phyloP scores from a whole-genome alignment of 1,140 invertebrate genomes.

The Trachymyrmex cornetzi region DNA sequence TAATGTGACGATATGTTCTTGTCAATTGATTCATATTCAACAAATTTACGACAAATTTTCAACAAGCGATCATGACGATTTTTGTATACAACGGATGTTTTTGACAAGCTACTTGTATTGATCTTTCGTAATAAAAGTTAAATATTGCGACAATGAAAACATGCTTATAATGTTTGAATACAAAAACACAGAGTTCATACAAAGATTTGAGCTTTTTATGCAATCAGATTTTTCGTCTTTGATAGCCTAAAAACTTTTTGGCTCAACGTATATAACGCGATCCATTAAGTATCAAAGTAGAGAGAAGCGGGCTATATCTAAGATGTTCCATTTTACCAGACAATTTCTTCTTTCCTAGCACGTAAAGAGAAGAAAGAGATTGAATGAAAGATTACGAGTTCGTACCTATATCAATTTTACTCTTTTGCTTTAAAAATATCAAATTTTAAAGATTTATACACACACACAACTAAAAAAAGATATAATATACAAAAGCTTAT shows the following conservation, averaged over 20 bases:
- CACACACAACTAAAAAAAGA: not conserved
- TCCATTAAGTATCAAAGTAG: slow-evolving; percentile 37
- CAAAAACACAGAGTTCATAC: not conserved
- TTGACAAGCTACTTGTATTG: not conserved
- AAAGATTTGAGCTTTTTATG: not conserved
- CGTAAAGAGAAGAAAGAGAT: slow-evolving; percentile 24
- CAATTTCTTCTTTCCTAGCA: slow-evolving; percentile 16
- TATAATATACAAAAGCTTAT: not conserved
- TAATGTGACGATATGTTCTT: not conserved
- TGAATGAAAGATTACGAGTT: slow-evolving; percentile 36
- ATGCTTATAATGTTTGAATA: not conserved
- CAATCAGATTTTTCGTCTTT: slow-evolving; percentile 18
- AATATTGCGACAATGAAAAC: not conserved
- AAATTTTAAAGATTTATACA: not conserved
- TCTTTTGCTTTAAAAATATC: not conserved
- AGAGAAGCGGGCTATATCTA: slow-evolving; percentile 18
- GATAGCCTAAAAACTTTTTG: slow-evolving; percentile 42
- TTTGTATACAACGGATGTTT: not conserved
- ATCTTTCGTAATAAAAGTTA: not conserved
- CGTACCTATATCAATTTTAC: slow-evolving; percentile 8
- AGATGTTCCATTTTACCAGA: slow-evolving; percentile 45
- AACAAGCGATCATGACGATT: not conserved
- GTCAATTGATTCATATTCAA: not conserved
- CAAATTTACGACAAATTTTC: not conserved
- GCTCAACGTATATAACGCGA: slow-evolving; percentile 16